Base-by-base conservation (phyloP, 2,797 vertebrate species). In the Pelochelys cantorii region DNA sequence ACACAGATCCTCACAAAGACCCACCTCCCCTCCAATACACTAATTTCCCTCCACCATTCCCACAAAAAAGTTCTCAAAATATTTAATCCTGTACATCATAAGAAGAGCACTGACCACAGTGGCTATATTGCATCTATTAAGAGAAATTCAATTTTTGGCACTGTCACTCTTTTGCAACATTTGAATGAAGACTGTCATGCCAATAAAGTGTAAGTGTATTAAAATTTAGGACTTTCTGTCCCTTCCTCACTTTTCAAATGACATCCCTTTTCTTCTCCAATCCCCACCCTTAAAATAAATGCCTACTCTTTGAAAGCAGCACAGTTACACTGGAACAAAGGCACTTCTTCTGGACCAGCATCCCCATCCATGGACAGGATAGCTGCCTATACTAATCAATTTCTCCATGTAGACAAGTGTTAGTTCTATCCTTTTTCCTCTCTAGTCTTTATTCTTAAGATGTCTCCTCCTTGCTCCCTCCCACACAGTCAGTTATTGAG, bases 171-270 rank as follows among this genome's bases (percentile, higher is more conserved):
- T 95, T 84, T 56, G 0, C 2, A 31, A 75, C 80, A 94, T 95
- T 93, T 93, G 94, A 94, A 95, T 88, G 42, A 8, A 96, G 96
- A 95, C 89, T 94, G 93, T 94, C 94, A 88, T 77, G 84, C 89
- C 94, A 92, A 95, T 91, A 93, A 93, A 93, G 25, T 59, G 56
- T 20, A 68, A 91, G 84, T 53, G 87, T 81, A 80, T 11, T 87
- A 84, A 93, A 96, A 94, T n/a, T 55, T 75, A 22, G 75, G 56
- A n/a, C 65, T 79, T 84, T 86, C 85, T 90, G 82, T 62, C 65
- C 75, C 89, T 91, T 87, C 71, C 55, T 92, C 90, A 90, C 90
- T 79, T 95, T 91, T 92, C 81, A 89, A 57, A 88, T 5, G 52
- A 95, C 86, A 4, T 65, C 80, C 91, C 79, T 96, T 11, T 71